Evolutionary conservation across 1,140 invertebrate genomes (phyloP).

Genomic region (Contarinia nasturtii): DNA sequence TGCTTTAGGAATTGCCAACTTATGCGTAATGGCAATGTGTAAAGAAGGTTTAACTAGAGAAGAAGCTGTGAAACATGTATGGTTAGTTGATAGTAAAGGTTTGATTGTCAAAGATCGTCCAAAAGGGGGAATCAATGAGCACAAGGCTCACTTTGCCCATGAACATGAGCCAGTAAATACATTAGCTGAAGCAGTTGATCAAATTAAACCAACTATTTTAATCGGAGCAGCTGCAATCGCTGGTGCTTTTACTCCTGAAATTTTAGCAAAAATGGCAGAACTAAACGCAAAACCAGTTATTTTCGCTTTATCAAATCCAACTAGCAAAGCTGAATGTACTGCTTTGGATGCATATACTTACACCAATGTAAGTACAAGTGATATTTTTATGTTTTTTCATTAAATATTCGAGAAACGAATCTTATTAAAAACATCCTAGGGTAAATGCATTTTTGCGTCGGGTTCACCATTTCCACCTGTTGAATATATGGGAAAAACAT

Average conservation of each 20-base stretch:
- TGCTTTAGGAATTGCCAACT: constrained; percentile 66
- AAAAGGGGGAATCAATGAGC: constrained; percentile 48
- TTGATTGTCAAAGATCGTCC: constrained; percentile 60
- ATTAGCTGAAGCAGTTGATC: constrained; percentile 55
- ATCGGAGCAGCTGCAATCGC: constrained; percentile 71
- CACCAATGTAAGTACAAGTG: constrained; percentile 43
- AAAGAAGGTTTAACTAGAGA: constrained; percentile 50
- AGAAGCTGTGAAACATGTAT: constrained; percentile 54
- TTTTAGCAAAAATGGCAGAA: constrained; percentile 63
- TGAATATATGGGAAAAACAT: constrained; percentile 52
- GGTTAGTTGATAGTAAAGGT: constrained; percentile 46
- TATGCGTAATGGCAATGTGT: constrained; percentile 76
- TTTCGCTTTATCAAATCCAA: constrained; percentile 93
- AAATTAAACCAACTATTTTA: constrained; percentile 63
- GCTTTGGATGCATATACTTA: constrained; percentile 77
- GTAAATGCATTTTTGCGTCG: constrained; percentile 65
- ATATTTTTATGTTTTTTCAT: constrained; percentile 1
- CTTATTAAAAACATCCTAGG: neutral
- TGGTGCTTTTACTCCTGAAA: constrained; percentile 68
- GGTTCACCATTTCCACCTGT: constrained; percentile 83
- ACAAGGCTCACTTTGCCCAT: constrained; percentile 61
- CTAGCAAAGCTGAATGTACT: constrained; percentile 92
- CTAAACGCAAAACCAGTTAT: constrained; percentile 67
- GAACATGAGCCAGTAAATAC: constrained; percentile 43
- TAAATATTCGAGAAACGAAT: neutral